These are phyloP conservation scores for Equus przewalskii DNA, from an alignment of 2,113 vertebrate species.

Conservation along the genomic window DNA sequence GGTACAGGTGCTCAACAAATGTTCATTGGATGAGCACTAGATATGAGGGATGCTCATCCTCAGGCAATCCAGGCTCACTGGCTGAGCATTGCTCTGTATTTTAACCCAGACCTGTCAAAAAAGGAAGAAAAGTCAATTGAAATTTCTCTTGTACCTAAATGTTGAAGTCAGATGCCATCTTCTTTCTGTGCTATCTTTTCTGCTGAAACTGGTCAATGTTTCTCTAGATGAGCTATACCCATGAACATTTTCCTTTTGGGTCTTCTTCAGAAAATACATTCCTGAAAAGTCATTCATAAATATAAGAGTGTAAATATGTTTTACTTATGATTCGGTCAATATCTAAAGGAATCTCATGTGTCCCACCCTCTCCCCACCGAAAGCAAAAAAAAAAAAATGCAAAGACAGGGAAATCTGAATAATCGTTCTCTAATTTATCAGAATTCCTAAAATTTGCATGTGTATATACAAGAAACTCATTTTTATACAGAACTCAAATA, in stretches of 20 bases:
- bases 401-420: neutral
- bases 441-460: neutral
- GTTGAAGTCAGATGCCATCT: neutral
- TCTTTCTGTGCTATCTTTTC: neutral
- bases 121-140: neutral
- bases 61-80: neutral
- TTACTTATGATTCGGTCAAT: constrained; percentile 32
- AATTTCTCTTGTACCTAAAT: neutral
- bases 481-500: neutral
- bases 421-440: neutral
- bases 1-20: neutral
- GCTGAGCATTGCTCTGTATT: neutral
- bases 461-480: neutral
- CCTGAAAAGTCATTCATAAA: neutral
- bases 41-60: neutral
- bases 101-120: neutral
- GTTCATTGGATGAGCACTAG: neutral
- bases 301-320: neutral
- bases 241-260: neutral
- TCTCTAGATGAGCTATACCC: neutral
- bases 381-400: neutral
- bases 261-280: constrained; percentile 30
- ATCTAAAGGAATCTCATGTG: neutral
- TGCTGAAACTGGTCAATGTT: neutral
- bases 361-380: neutral